These are phyloP conservation scores for Colletes gigas DNA, from an alignment of 1,140 invertebrate genomes.

Conservation along the genomic window DNA sequence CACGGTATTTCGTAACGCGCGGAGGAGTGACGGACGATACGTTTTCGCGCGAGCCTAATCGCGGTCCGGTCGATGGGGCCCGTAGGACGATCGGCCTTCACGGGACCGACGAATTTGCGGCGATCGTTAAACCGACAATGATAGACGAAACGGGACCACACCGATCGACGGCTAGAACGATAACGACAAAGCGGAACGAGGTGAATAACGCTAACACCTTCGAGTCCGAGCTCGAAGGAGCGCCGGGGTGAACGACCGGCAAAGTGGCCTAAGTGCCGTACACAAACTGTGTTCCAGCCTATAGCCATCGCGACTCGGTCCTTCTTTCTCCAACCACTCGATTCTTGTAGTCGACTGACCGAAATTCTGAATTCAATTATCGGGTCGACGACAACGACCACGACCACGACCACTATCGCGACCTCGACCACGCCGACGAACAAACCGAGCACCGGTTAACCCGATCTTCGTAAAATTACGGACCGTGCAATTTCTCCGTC, in stretches of 20 bases:
- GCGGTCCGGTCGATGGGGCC: too few relatives aligned
- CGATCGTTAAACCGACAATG: neutral
- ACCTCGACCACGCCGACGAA: too few relatives aligned
- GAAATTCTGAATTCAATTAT: slow-evolving; percentile 36
- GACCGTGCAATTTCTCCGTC: too few relatives aligned
- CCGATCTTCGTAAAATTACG: too few relatives aligned
- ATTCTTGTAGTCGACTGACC: slow-evolving; percentile 53
- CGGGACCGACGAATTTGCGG: too few relatives aligned
- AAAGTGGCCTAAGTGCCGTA: slow-evolving; percentile 52
- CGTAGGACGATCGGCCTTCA: too few relatives aligned
- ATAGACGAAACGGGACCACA: neutral
- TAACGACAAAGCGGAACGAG: slow-evolving; percentile 42
- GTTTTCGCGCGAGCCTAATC: too few relatives aligned
- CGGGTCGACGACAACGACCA: too few relatives aligned
- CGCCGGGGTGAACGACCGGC: slow-evolving; percentile 66
- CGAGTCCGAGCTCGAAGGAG: slow-evolving; percentile 35
- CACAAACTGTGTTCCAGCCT: slow-evolving; percentile 31
- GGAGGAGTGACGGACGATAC: neutral
- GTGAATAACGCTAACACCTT: slow-evolving; percentile 43
- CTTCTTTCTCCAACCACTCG: neutral
- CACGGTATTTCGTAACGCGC: slow-evolving; percentile 11
- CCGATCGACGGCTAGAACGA: slow-evolving; percentile 10
- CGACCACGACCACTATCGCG: too few relatives aligned
- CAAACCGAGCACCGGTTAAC: too few relatives aligned
- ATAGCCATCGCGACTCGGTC: slow-evolving; percentile 14